A percentile compares a stretch with the other conserved stretches of the same genome.
Conservation (phyloP, 30 jellyfish, hydroid and myxozoan genomes). For the Turritopsis rubra region DNA sequence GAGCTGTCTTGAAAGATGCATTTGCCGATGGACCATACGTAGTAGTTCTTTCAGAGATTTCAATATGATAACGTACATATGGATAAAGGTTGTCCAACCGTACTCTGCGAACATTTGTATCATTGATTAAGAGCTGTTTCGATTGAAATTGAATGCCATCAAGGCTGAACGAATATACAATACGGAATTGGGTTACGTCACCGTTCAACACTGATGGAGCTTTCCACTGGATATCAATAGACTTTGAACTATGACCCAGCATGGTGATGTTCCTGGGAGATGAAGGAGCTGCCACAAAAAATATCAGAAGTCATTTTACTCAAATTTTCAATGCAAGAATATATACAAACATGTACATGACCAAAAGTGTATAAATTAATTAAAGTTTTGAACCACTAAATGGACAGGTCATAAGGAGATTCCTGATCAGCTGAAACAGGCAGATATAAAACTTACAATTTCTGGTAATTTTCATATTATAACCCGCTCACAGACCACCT, state of each 20-base stretch:
- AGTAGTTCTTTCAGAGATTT: neutral
- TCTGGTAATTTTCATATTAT: no score
- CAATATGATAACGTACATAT: neutral
- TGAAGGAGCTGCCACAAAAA: constrained; percentile 43
- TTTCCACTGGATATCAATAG: constrained; percentile 44
- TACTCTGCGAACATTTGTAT: neutral
- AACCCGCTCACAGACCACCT: no score
- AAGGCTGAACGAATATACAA: constrained; percentile 27
- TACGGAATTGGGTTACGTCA: constrained; percentile 35
- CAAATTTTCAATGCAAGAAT: no score
- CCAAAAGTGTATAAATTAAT: no score
- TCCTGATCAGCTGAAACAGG: no score
- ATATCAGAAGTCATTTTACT: no score
- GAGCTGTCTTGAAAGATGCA: neutral
- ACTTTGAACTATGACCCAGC: constrained; percentile 4
- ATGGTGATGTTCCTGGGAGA: constrained; percentile 40
- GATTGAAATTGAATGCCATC: constrained; percentile 18
- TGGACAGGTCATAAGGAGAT: no score
- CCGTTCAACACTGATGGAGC: constrained; percentile 50
- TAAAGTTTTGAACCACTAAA: no score
- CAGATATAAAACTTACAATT: no score
- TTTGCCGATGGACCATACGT: neutral
- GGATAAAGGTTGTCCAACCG: neutral
- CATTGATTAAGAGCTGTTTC: neutral
- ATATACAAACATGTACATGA: no score